Base-by-base conservation (phyloP, 2,113 vertebrate species). In the Tor tambroides region DNA sequence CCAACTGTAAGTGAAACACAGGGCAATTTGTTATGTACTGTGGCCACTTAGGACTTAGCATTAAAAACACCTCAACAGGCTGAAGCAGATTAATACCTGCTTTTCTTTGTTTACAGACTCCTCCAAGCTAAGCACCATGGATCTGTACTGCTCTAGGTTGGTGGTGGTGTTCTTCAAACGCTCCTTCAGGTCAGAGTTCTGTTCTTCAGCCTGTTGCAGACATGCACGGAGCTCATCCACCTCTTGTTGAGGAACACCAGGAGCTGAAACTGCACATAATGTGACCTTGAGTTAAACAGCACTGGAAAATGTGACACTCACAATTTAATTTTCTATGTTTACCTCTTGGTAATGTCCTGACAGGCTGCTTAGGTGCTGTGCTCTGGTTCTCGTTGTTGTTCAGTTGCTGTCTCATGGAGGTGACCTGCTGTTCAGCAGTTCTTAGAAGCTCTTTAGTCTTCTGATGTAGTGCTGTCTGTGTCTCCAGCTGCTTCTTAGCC, bases 31-130 rank as follows among this genome's bases (percentile, higher is more conserved):
- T 67, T 72, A 17, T 2, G 35, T 23, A 72, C 21, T 38, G 35
- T 14, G 23, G 26, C 38, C 59, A n/a, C 43, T 12, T 46, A 46
- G 10, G 43, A 46, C 43, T 46, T 46, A n/a, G 10, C 11, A 46
- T 1, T 49, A 10, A 86, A 54, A 86, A 38, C 21, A 4, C 3
- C 0, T 30, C 6, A 14, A 17, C 65, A 38, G 21, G 10, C 1
- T 28, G 6, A 19, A 35, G 72, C 0, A 30, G 8, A 43, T 1
- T 9, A 32, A 0, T 90, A 98, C 98, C 95, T 98, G 96, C 85
- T 98, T 99, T 87, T 99, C 97, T 86, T 98, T 99, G 91, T 97
- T 97, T 46, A 99, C 94, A n/a, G 96, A 98, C 82, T 99, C 98
- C 89, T 99, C 98, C 87, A 99, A 93, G 85, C 95, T 96, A 43